Conservation (phyloP, 1,140 invertebrate genomes). For the Epicauta chinensis region DNA sequence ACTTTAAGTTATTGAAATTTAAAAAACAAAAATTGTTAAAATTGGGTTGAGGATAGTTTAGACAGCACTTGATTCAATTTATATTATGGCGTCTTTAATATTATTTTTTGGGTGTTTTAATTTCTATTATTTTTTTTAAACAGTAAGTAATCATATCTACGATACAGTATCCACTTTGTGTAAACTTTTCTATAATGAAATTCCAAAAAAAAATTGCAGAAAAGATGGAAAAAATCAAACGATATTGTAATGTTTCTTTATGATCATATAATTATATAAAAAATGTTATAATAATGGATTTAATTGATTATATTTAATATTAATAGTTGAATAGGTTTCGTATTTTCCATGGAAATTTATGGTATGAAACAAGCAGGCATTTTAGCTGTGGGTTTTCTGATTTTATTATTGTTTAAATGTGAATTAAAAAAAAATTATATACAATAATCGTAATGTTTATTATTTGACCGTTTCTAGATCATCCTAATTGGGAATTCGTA, state of each 20-base stretch:
- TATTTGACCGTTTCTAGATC: background rate
- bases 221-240: no score
- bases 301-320: conserved; percentile 22
- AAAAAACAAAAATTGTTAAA: background rate
- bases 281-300: conserved; percentile 17
- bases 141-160: conserved; percentile 3
- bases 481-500: conserved; percentile 2
- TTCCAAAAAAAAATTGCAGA: conserved; percentile 5
- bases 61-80: conserved; percentile 3
- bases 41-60: background rate
- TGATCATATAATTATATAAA: conserved; percentile 5
- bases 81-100: conserved; percentile 15
- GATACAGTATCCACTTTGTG: conserved; percentile 6
- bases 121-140: conserved; percentile 8
- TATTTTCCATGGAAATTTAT: conserved; percentile 15
- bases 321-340: conserved; percentile 26
- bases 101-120: conserved; percentile 8
- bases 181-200: conserved; percentile 7
- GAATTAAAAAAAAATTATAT: conserved; percentile 16
- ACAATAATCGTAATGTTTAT: background rate
- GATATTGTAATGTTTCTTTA: conserved; percentile 1
- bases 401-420: conserved; percentile 35
- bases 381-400: conserved; percentile 17
- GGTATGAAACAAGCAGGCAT: background rate
- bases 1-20: background rate